Evolutionary conservation across 2,797 vertebrate genomes (phyloP).

Genomic region (Geotria australis): DNA sequence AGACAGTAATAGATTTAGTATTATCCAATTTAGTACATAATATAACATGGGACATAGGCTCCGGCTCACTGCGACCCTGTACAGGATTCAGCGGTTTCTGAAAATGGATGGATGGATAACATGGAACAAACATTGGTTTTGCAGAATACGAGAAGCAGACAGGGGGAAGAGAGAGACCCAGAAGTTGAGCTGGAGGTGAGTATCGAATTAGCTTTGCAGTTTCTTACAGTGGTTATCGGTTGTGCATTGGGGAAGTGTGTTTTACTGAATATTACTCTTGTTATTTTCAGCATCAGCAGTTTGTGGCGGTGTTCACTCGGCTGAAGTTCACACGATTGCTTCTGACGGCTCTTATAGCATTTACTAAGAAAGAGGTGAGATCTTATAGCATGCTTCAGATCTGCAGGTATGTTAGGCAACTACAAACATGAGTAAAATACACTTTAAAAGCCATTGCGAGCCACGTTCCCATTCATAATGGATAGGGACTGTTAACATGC

Average conservation of each 20-base stretch:
- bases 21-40: background rate
- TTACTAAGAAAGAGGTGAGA: conserved; percentile 89
- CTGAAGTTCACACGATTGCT: conserved; percentile 81
- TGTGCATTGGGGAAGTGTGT: no score
- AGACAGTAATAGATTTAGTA: background rate
- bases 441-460: no score
- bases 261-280: background rate
- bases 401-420: no score
- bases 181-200: conserved; percentile 79
- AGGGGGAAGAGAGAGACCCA: conserved; percentile 82
- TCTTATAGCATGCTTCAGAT: no score
- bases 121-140: conserved; percentile 3
- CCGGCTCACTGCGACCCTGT: no score
- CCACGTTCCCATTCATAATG: no score
- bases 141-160: conserved; percentile 81
- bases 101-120: no score
- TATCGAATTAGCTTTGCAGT: conserved; percentile 1
- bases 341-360: conserved; percentile 69
- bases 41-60: no score
- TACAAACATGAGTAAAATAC: no score
- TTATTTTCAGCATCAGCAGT: conserved; percentile 68
- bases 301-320: conserved; percentile 74
- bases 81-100: no score
- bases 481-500: background rate
- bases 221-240: no score